Base-by-base conservation (phyloP, 2,888 invertebrate species). In the Pheosia gnoma region DNA sequence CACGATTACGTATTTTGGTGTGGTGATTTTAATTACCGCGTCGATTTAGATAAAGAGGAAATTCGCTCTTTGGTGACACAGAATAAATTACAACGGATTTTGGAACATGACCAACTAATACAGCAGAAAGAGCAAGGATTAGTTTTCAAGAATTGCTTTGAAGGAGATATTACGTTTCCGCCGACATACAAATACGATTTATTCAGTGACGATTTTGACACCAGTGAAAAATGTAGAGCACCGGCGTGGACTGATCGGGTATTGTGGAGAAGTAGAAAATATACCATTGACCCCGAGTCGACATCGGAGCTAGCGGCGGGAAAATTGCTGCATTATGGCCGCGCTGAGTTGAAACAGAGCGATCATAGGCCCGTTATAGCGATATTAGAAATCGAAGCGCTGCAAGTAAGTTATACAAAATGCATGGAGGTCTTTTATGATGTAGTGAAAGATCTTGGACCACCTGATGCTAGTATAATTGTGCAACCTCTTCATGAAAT, bases 1-100 rank as follows among this genome's bases (percentile, higher is more conserved):
- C 99, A 99, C 84, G 99, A 99, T 90, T 99, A 98, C 86, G 96
- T 99, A 1, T 99, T 99, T 89, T 99, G 99, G 99, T 98, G 99
- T 87, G 99, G 99, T 0, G 99, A 99, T 92, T 99, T 99, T 87
- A 99, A 99, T 88, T 99, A 99, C 85, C 96, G 99, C 62, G 96
- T 99, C 63, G 99, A 99, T 86, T 96, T 99, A 95, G 97, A 98
- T 71, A 98, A 98, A 83, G 99, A 99, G 6, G 98, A 98, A 84
- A 96, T 99, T 67, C 98, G 98, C 81, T 96, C 97, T 64, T 93
- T 97, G 67, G 95, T 99, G 0, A 95, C 95, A 62, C 95, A 96
- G 69, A 95, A 97, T 66, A 96, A 98, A 82, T 95, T 97, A 79
- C 95, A 95, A 62, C 93, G 96, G 58, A 95, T 99, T 63, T 92